These are phyloP conservation scores for Xestobium rufovillosum DNA, from an alignment of 2,888 invertebrate genomes.

Conservation along the genomic window DNA sequence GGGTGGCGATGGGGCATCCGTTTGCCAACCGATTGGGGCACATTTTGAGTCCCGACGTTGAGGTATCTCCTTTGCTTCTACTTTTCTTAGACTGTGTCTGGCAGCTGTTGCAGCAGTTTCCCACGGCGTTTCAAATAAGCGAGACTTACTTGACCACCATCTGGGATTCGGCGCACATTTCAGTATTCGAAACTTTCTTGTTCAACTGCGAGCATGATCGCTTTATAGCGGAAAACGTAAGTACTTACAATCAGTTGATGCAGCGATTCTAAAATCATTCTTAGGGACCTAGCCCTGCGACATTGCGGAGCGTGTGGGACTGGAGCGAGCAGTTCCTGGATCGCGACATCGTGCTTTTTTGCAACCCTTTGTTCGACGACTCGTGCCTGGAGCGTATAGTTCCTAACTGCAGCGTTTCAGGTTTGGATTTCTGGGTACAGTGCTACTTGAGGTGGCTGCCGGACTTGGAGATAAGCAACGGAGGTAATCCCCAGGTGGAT, in stretches of 20 bases:
- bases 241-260: slow-evolving; percentile 17
- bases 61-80: slow-evolving; percentile 78
- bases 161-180: slow-evolving; percentile 84
- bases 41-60: slow-evolving; percentile 53
- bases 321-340: slow-evolving; percentile 83
- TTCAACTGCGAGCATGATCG: slow-evolving; percentile 81
- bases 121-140: slow-evolving; percentile 82
- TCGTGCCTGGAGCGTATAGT: slow-evolving; percentile 38
- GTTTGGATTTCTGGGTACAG: slow-evolving; percentile 73
- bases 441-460: slow-evolving; percentile 88
- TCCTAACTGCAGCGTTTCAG: slow-evolving; percentile 49
- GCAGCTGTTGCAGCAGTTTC: slow-evolving; percentile 85
- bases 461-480: slow-evolving; percentile 67
- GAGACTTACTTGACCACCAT: slow-evolving; percentile 86
- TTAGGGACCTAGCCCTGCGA: slow-evolving; percentile 39
- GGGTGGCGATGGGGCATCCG: slow-evolving; percentile 89
- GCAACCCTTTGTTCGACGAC: slow-evolving; percentile 69
- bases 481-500: slow-evolving; percentile 57
- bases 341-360: slow-evolving; percentile 72
- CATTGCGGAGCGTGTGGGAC: slow-evolving; percentile 77
- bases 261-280: slow-evolving; percentile 7
- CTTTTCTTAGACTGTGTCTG: slow-evolving; percentile 90
- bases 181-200: slow-evolving; percentile 87
- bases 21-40: slow-evolving; percentile 56
- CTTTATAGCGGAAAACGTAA: slow-evolving; percentile 57